A percentile compares a stretch with the other conserved stretches of the same genome.
These are phyloP conservation scores for Sinopyrophorus schimmeli DNA, from an alignment of 2,888 invertebrate species.

Conservation along the genomic window DNA sequence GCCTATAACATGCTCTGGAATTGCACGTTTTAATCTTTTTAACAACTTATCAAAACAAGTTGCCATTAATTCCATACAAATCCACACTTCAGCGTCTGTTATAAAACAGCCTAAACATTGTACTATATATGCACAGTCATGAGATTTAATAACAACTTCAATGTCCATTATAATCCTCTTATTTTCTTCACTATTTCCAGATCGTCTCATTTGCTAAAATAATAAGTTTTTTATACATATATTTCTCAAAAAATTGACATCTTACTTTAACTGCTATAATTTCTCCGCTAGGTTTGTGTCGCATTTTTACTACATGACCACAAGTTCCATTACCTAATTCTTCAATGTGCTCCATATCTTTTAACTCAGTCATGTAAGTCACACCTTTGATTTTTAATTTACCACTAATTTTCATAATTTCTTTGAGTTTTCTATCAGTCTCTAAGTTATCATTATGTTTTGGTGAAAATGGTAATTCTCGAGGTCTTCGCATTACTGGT, in stretches of 20 bases:
- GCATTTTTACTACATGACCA: constrained; percentile 97
- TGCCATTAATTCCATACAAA: constrained; percentile 99
- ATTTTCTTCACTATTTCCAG: constrained; percentile 95
- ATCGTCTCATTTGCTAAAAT: constrained; percentile 91
- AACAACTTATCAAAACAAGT: constrained; percentile 97
- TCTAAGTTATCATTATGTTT: constrained; percentile 60
- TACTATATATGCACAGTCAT: constrained; percentile 96
- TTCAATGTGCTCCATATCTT: constrained; percentile 82
- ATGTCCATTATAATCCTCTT: constrained; percentile 98
- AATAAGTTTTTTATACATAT: constrained; percentile 1
- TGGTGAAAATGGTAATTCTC: constrained; percentile 65
- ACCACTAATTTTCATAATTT: constrained; percentile 93
- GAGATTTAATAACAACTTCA: constrained; percentile 96
- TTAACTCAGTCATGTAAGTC: constrained; percentile 78
- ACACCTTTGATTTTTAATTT: constrained; percentile 81
- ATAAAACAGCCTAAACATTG: constrained; percentile 98
- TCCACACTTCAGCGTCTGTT: constrained; percentile 97
- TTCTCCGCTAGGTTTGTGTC: constrained; percentile 80
- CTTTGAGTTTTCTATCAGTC: constrained; percentile 82
- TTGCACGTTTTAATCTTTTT: constrained; percentile 81
- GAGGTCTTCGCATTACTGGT: constrained; percentile 58
- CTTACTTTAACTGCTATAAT: constrained; percentile 91
- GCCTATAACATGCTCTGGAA: constrained; percentile 94
- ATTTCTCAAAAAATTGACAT: background rate
- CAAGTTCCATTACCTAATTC: constrained; percentile 95